These are phyloP conservation scores for Taxidea taxus DNA, from an alignment of 2,113 vertebrate genomes.

Conservation along the genomic window DNA sequence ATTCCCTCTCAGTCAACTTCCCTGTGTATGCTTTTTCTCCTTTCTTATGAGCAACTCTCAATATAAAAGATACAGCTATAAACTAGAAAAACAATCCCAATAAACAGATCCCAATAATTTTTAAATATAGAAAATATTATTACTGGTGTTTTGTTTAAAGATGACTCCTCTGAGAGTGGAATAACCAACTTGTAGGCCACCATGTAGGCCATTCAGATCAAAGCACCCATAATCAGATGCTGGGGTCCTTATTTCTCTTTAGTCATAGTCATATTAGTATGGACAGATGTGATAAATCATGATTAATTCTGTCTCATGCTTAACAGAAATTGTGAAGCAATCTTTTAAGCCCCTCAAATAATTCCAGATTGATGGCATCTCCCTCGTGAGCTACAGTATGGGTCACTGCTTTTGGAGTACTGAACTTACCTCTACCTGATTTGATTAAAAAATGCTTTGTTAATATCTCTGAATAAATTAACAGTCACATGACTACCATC, in stretches of 20 bases:
- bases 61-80: not conserved
- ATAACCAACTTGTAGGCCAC: not conserved
- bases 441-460: not conserved
- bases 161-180: not conserved
- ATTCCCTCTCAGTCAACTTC: not conserved
- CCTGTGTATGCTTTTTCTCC: not conserved
- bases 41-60: not conserved
- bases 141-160: not conserved
- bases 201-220: not conserved
- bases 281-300: not conserved
- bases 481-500: not conserved
- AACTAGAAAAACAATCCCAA: not conserved
- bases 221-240: not conserved
- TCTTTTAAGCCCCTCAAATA: not conserved
- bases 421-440: not conserved
- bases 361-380: not conserved
- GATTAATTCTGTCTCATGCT: not conserved
- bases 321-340: not conserved
- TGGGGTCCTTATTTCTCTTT: not conserved
- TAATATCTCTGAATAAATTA: not conserved
- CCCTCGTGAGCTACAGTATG: too few relatives aligned
- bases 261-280: not conserved
- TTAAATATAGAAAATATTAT: not conserved
- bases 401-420: not conserved
- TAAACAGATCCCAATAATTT: not conserved